Percentiles rank a stretch among this genome's conserved stretches.
phyloP scores from a whole-genome alignment of 2,888 invertebrate species.

The Tridacna crocea region DNA sequence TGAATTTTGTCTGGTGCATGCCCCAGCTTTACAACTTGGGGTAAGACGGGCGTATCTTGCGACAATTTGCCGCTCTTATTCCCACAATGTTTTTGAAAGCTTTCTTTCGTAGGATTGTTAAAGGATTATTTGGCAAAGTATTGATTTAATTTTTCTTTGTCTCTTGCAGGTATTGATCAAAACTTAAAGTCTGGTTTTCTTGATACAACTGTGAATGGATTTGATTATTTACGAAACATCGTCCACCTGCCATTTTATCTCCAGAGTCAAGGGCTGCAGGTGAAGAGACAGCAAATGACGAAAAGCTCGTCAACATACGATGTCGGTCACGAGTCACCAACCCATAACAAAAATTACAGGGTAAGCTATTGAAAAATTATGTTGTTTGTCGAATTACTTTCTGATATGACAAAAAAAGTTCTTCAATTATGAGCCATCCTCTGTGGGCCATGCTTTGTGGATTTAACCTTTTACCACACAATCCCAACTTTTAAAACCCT shows the following conservation, averaged over 20 bases:
- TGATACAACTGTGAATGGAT: slow-evolving; percentile 97
- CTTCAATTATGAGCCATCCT: too few relatives aligned
- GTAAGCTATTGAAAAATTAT: slow-evolving; percentile 33
- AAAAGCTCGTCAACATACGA: slow-evolving; percentile 62
- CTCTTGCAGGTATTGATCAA: slow-evolving; percentile 84
- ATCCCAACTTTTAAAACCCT: too few relatives aligned
- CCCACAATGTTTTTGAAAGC: neutral
- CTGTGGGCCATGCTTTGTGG: too few relatives aligned
- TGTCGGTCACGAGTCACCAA: slow-evolving; percentile 58
- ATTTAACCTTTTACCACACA: too few relatives aligned
- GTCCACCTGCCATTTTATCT: slow-evolving; percentile 99
- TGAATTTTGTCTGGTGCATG: too few relatives aligned
- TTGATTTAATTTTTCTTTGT: too few relatives aligned
- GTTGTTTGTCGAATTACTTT: neutral
- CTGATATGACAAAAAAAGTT: neutral
- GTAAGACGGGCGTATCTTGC: too few relatives aligned
- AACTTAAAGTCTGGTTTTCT: slow-evolving; percentile 85
- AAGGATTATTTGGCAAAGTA: too few relatives aligned
- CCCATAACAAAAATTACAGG: slow-evolving; percentile 50
- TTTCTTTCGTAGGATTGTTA: neutral
- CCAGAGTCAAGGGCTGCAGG: slow-evolving; percentile 97
- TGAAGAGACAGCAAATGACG: slow-evolving; percentile 69
- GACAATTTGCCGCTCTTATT: too few relatives aligned
- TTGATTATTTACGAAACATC: slow-evolving; percentile 95
- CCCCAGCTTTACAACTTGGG: too few relatives aligned